Base-by-base conservation (phyloP, 2,797 vertebrate genomes). In the Tenualosa thibaudeaui region DNA sequence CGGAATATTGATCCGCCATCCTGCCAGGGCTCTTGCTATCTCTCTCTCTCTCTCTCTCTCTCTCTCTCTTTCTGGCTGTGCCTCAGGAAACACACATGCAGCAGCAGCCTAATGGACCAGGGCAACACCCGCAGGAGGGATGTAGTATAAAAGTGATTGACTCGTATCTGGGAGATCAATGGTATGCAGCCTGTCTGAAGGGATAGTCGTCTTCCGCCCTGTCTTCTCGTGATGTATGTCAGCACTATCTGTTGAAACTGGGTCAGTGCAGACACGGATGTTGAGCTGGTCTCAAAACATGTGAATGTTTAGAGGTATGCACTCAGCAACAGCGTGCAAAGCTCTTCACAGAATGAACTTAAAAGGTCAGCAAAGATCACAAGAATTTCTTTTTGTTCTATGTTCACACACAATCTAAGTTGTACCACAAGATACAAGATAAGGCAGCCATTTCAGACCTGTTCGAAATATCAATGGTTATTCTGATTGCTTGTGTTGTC, bases 41-140 rank as follows among this genome's bases (percentile, higher is more conserved):
- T 40, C 56, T 60, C 56, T 43, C 68, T 54, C 53, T 5, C 13
- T 51, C 60, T 62, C 60, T 26, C 24, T 62, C n/a, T 10, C 24
- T 62, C 22, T 62, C 58, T 46, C 22, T 56, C 54, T 56, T 15
- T 22, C 58, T 62, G 7, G 46, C 31, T 37, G 31, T 4, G 10
- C 40, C 68, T 75, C 68, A 75, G 62, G 8, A 68, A 68, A 65
- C 62, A 68, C 62, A 68, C 26, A 13, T 71, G 26, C 65, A 17
- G 65, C 65, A 71, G 65, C 37, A 13, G 1, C 68, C 13, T 75
- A 75, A 75, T 75, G 71, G 71, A 43, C 7, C 12, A 46, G 71
- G 37, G 1, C 19, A 43, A 24, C 37, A 43, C 68, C 31, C 31
- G 15, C 68, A 75, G 68, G 68, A 75, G 17, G 15, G 15, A 12